These are phyloP conservation scores for Ambastaia sidthimunki DNA, from an alignment of 2,797 vertebrate species.

Conservation along the genomic window DNA sequence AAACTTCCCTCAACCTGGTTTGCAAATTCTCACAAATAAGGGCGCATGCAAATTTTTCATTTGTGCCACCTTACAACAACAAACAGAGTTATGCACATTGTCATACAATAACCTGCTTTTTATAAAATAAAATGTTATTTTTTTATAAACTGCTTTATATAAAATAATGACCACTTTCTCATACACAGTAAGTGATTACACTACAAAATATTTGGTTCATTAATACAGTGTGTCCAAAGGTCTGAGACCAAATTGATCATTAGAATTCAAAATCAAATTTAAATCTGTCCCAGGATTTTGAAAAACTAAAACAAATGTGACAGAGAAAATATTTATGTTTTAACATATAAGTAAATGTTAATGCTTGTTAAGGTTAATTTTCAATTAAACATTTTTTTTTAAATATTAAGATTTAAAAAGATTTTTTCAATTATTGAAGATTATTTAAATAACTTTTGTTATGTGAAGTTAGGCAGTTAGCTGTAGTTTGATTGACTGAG, in stretches of 20 bases:
- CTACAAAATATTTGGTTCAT: not conserved
- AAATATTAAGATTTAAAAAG: too few relatives aligned
- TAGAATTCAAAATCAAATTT: too few relatives aligned
- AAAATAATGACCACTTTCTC: not conserved
- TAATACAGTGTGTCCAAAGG: not conserved
- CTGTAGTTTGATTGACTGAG: not conserved
- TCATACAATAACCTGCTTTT: not conserved
- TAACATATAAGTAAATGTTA: too few relatives aligned
- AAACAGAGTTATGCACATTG: not conserved
- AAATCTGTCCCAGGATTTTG: too few relatives aligned
- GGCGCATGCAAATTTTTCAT: constrained; percentile 49
- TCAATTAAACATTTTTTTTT: too few relatives aligned
- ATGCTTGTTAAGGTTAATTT: too few relatives aligned
- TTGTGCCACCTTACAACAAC: constrained; percentile 29
- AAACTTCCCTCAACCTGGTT: constrained; percentile 76
- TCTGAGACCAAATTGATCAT: too few relatives aligned
- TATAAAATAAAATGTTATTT: not conserved
- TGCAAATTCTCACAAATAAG: constrained; percentile 75
- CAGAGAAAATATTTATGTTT: too few relatives aligned
- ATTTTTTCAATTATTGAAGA: too few relatives aligned
- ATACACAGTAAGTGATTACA: not conserved
- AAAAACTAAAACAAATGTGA: too few relatives aligned
- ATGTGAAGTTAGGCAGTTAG: not conserved
- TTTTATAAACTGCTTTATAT: too few relatives aligned
- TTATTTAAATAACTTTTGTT: not conserved